phyloP scores from a whole-genome alignment of 2,113 vertebrate species.

The Boulengeromyrus knoepffleri region DNA sequence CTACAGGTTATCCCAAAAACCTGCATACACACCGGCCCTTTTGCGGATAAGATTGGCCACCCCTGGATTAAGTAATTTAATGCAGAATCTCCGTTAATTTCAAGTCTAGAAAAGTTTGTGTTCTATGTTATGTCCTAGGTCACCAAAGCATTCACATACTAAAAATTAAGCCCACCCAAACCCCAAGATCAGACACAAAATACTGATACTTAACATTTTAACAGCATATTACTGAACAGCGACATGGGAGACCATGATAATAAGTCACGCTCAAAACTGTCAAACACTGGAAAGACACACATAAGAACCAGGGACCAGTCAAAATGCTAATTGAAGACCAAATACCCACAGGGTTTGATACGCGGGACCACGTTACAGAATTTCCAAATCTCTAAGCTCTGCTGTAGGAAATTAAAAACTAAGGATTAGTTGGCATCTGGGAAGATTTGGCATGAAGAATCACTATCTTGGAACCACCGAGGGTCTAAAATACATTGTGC shows the following conservation, averaged over 20 bases:
- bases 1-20: no score
- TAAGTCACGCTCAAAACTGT: not conserved
- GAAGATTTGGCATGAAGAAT: not conserved
- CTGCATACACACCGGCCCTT: no score
- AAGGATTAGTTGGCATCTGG: not conserved
- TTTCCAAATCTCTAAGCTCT: not conserved
- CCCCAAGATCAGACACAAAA: not conserved
- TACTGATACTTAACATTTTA: not conserved
- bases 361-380: not conserved
- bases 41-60: no score
- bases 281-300: not conserved
- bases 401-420: not conserved
- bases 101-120: not conserved
- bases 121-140: not conserved
- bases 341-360: conserved; percentile 1
- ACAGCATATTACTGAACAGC: not conserved
- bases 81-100: not conserved
- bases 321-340: not conserved
- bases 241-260: not conserved
- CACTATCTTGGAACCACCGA: not conserved
- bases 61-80: not conserved
- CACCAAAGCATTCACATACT: not conserved
- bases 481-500: not conserved
- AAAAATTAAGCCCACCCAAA: not conserved
- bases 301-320: not conserved